Percentiles rank a stretch among this genome's conserved stretches.
phyloP scores from a whole-genome alignment of 2,113 vertebrate species.

The Nestor notabilis region DNA sequence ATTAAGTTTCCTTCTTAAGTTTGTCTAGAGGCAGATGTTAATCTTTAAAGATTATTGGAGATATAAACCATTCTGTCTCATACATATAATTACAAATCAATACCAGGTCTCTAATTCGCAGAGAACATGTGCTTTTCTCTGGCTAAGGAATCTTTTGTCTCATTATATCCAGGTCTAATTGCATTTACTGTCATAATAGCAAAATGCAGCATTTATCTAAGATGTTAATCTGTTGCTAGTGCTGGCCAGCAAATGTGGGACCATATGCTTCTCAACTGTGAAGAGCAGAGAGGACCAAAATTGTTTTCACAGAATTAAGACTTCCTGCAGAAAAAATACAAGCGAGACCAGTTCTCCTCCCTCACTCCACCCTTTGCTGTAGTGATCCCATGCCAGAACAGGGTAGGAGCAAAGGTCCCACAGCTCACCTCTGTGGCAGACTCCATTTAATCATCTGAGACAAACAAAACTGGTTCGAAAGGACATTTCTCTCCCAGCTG shows the following conservation, averaged over 20 bases:
- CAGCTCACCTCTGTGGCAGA: neutral
- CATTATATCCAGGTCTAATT: neutral
- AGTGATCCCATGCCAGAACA: neutral
- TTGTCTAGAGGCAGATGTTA: constrained; percentile 32
- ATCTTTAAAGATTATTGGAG: constrained; percentile 4
- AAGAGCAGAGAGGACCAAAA: neutral
- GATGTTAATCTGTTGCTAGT: neutral
- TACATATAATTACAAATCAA: constrained; percentile 6
- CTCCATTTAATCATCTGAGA: neutral
- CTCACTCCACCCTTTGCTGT: neutral
- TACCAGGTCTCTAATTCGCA: neutral
- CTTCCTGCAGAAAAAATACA: neutral
- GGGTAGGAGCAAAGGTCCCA: neutral
- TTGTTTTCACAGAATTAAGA: neutral
- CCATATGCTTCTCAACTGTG: neutral
- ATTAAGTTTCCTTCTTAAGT: constrained; percentile 44
- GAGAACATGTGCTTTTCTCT: neutral
- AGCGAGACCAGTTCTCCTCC: neutral
- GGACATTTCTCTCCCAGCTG: neutral
- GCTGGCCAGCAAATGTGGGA: neutral
- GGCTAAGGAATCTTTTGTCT: neutral
- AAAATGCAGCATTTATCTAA: neutral
- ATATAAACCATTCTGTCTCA: neutral
- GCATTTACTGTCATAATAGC: neutral
- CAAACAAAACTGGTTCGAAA: neutral